A percentile compares a stretch with the other conserved stretches of the same genome.
phyloP scores from a whole-genome alignment of 2,888 invertebrate genomes.

The Epinotia bilunana region DNA sequence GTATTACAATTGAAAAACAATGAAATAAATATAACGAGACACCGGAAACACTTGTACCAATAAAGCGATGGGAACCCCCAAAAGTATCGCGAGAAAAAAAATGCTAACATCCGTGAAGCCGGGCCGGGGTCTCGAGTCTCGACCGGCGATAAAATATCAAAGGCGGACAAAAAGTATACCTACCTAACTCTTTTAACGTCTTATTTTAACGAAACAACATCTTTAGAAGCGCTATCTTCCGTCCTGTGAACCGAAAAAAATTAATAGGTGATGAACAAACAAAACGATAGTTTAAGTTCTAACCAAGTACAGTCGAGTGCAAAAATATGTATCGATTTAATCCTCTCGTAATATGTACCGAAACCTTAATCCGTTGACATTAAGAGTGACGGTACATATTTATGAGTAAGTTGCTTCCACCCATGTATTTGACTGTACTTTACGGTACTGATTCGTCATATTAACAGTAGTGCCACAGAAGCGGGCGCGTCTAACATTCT shows the following conservation, averaged over 20 bases:
- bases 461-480: conserved; percentile 10
- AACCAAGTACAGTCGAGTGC: no score
- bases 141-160: conserved; percentile 9
- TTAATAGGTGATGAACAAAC: not conserved
- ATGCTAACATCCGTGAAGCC: conserved; percentile 29
- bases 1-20: conserved; percentile 6
- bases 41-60: conserved; percentile 55
- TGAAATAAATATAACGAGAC: conserved; percentile 18
- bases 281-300: not conserved
- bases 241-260: not conserved
- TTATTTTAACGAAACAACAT: not conserved
- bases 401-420: no score
- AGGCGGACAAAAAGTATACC: not conserved
- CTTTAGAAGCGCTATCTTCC: not conserved
- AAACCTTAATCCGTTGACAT: no score
- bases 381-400: no score
- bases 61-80: conserved; percentile 52
- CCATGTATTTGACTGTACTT: no score
- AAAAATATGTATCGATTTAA: no score
- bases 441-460: conserved; percentile 12
- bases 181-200: not conserved
- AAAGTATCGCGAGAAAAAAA: conserved; percentile 42
- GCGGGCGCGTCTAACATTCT: conserved; percentile 51
- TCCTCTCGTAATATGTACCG: no score
- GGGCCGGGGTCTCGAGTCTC: no score